Percentiles rank a stretch among this genome's conserved stretches.
Evolutionary conservation across 2,888 invertebrate genomes (phyloP).

Genomic region (Eristalis intricaria): DNA sequence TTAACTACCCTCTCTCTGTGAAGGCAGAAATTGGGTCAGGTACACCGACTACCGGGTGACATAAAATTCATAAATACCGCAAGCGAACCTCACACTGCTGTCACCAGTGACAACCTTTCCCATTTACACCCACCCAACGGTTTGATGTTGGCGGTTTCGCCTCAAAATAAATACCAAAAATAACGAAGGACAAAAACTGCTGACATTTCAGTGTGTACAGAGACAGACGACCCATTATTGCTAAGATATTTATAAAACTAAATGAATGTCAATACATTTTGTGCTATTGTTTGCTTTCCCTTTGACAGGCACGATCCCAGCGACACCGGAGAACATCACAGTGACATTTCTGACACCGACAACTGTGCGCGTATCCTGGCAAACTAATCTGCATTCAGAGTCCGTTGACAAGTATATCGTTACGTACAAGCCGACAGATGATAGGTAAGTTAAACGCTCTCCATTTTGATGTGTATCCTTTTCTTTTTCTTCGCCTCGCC

Average conservation of each 20-base stretch:
- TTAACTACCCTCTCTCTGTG: conserved; percentile 16
- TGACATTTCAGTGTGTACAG: conserved; percentile 37
- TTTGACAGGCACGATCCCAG: conserved; percentile 88
- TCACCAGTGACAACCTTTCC: conserved; percentile 1
- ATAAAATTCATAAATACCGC: conserved; percentile 24
- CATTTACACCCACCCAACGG: not conserved
- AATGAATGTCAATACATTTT: conserved; percentile 21
- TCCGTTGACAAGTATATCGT: conserved; percentile 93
- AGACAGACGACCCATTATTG: not conserved
- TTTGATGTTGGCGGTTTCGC: not conserved
- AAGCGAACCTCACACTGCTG: not conserved
- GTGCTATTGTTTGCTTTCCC: conserved; percentile 9
- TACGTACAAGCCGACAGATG: conserved; percentile 94
- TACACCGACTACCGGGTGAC: conserved; percentile 20
- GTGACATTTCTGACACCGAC: conserved; percentile 93
- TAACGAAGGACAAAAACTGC: not conserved
- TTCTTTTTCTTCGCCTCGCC: not conserved
- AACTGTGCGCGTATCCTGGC: conserved; percentile 93
- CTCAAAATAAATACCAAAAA: conserved; percentile 4
- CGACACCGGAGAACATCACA: conserved; percentile 93
- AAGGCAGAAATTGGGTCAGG: conserved; percentile 35
- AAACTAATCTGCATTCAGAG: conserved; percentile 85
- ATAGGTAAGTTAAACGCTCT: conserved; percentile 86
- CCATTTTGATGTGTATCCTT: conserved; percentile 45
- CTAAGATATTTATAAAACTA: conserved; percentile 33